These are phyloP conservation scores for Panulirus ornatus DNA, from an alignment of 1,140 invertebrate genomes.

Conservation along the genomic window DNA sequence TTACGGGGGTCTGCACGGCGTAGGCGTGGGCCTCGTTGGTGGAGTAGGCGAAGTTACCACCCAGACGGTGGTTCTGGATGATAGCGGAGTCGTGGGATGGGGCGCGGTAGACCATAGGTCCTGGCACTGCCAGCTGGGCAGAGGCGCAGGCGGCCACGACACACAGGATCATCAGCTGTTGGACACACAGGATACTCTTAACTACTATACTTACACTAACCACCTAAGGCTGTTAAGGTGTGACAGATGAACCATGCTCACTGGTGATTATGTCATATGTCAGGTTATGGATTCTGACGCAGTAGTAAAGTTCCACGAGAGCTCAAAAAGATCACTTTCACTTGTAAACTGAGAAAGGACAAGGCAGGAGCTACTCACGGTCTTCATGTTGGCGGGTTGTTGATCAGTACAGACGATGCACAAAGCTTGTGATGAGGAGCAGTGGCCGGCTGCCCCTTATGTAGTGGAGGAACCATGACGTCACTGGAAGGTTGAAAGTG, in stretches of 20 bases:
- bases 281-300: too few species aligned
- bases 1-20: slow-evolving; percentile 79
- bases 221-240: too few species aligned
- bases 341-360: neutral
- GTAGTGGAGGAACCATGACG: slow-evolving; percentile 17
- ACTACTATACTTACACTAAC: too few species aligned
- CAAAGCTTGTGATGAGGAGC: slow-evolving; percentile 44
- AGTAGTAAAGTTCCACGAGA: too few species aligned
- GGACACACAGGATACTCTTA: too few species aligned
- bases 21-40: slow-evolving; percentile 81
- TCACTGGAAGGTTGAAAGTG: slow-evolving; percentile 27
- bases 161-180: slow-evolving; percentile 55
- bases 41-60: slow-evolving; percentile 82
- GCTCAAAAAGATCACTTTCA: too few species aligned
- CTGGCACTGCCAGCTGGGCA: slow-evolving; percentile 73
- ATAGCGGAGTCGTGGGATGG: slow-evolving; percentile 80
- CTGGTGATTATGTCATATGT: too few species aligned
- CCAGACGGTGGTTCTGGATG: slow-evolving; percentile 80
- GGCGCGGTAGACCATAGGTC: slow-evolving; percentile 78
- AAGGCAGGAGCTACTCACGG: slow-evolving; percentile 43
- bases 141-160: slow-evolving; percentile 75
- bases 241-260: too few species aligned
- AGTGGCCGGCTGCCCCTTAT: slow-evolving; percentile 9
- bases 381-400: slow-evolving; percentile 62
- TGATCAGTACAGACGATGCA: slow-evolving; percentile 27